A percentile compares a stretch with the other conserved stretches of the same genome.
Conservation (phyloP, 2,113 vertebrate species). For the Gasterosteus aculeatus region DNA sequence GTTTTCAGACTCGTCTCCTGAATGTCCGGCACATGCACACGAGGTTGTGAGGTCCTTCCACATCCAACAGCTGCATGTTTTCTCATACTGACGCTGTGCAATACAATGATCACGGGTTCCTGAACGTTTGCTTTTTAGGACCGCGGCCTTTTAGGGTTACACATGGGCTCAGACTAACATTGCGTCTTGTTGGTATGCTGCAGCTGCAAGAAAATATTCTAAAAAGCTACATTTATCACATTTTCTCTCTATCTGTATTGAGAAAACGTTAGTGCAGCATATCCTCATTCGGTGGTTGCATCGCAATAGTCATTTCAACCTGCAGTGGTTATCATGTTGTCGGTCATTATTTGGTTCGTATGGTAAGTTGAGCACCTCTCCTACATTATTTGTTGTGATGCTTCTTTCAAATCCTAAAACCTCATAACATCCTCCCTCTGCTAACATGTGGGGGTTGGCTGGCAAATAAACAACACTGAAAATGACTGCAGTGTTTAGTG, state of each 20-base stretch:
- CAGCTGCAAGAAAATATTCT: not conserved
- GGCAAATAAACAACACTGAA: constrained; percentile 40
- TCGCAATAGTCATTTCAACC: not conserved
- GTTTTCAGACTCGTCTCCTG: constrained; percentile 18
- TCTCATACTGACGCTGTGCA: constrained; percentile 26
- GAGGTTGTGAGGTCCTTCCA: constrained; percentile 21
- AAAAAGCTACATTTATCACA: not conserved
- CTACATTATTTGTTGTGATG: constrained; percentile 16
- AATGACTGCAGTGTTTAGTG: constrained; percentile 30
- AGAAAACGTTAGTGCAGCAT: not conserved
- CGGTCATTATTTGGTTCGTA: not conserved
- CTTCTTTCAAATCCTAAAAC: constrained; percentile 24
- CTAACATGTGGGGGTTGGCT: constrained; percentile 41
- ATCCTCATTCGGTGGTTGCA: not conserved
- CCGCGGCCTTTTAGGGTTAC: not conserved
- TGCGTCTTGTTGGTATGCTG: not conserved
- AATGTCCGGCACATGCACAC: constrained; percentile 19
- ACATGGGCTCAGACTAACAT: not conserved
- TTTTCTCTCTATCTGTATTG: not conserved
- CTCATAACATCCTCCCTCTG: constrained; percentile 33
- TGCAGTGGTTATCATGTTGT: constrained; percentile 1
- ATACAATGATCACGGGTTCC: not conserved
- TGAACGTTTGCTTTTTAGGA: not conserved
- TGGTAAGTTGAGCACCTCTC: not conserved
- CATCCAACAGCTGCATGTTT: constrained; percentile 29